Base-by-base conservation (phyloP, 2,113 vertebrate species). In the Xenotilapia leptura region DNA sequence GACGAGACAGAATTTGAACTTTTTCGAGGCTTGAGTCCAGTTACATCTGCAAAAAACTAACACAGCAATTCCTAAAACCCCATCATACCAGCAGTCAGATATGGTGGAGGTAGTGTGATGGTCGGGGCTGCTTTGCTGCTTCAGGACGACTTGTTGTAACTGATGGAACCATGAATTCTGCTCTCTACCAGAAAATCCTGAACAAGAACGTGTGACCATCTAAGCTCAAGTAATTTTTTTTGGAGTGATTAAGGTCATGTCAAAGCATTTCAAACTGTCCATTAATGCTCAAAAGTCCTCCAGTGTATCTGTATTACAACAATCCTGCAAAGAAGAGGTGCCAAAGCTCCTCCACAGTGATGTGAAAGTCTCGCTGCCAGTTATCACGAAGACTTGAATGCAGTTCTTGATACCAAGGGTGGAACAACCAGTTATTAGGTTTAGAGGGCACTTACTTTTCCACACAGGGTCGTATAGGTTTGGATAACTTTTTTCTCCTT, bases 231-330 rank as follows among this genome's bases (percentile, higher is more conserved):
- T 40, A 23, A 42, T 14, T 14, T 23, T 23, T 40, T 1, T 42
- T 70, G 36, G 2, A 42, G 65, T 42, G 36, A 38, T 40, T 38
- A 38, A 65, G 60, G 60, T 65, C 1, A 65, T n/a, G 19, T 38
- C 10, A 1, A 65, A 65, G 60, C 33, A 65, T 38, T 0, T 68
- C 4, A 40, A 68, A 40, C 4, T 38, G 33, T 1, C 62, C 0
- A 0, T 38, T 68, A 38, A 68, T 40, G 19, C 62, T 68, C 6
- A 38, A 68, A 14, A 68, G 33, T 21, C 33, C 62, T 14, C 19
- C 33, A 68, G 8, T 14, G 11, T 68, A 40, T 13, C 62, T 68
- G 19, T 13, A 68, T 5, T 38, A 38, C 3, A 38, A 68, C 33
- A 68, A 38, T 38, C 6, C 33, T 38, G 33, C 62, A 38, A 68